Conservation (phyloP, 2,888 invertebrate species). For the Drosophila mettleri region DNA sequence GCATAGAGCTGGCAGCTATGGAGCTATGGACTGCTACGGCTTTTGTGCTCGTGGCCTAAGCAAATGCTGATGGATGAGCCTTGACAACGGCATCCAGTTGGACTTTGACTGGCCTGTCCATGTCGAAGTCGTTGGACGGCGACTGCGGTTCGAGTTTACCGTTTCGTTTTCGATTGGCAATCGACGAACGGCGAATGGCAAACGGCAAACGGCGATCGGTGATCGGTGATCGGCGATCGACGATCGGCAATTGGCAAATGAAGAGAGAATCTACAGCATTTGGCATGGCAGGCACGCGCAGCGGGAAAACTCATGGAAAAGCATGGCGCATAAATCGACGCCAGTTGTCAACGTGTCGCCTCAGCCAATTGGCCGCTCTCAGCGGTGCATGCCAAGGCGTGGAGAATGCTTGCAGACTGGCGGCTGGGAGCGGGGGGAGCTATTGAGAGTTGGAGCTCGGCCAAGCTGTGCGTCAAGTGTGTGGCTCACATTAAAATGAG, state of each 20-base stretch:
- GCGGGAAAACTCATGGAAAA: slow-evolving; percentile 45
- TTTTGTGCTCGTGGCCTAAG: slow-evolving; percentile 27
- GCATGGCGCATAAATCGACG: slow-evolving; percentile 64
- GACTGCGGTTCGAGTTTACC: slow-evolving; percentile 53
- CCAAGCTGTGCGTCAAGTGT: slow-evolving; percentile 50
- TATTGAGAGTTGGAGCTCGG: slow-evolving; percentile 12
- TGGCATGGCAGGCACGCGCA: slow-evolving; percentile 58
- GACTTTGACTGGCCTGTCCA: slow-evolving; percentile 25
- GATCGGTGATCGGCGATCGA: slow-evolving; percentile 2
- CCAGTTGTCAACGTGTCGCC: slow-evolving; percentile 64
- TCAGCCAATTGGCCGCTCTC: slow-evolving; percentile 11
- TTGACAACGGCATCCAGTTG: slow-evolving; percentile 36
- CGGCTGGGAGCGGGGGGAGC: neutral
- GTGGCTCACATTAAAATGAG: slow-evolving; percentile 54
- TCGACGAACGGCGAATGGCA: slow-evolving; percentile 10
- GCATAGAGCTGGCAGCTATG: neutral
- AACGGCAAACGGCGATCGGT: neutral
- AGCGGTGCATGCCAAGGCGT: slow-evolving; percentile 27
- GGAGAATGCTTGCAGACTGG: neutral
- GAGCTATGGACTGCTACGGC: slow-evolving; percentile 13
- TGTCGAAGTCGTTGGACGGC: slow-evolving; percentile 20
- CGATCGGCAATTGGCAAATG: slow-evolving; percentile 19
- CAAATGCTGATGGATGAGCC: slow-evolving; percentile 54
- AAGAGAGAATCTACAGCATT: slow-evolving; percentile 15
- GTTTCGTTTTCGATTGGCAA: slow-evolving; percentile 59